Conservation (phyloP, 2,113 vertebrate genomes). For the Ammospiza caudacuta region DNA sequence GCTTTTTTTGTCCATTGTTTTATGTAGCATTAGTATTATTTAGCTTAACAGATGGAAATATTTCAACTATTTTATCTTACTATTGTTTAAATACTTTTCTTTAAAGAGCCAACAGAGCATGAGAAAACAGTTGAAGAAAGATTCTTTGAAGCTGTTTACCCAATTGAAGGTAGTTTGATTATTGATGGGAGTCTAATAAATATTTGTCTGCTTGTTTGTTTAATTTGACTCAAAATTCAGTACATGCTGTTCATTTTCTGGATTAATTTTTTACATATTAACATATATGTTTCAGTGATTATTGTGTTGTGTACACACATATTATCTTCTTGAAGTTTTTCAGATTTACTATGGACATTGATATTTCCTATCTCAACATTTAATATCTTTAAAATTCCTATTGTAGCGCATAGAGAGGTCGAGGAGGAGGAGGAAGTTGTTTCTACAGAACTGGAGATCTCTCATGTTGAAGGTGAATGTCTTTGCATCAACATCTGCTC, state of each 20-base stretch:
- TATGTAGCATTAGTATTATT: background rate
- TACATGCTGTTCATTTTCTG: background rate
- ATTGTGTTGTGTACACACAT: background rate
- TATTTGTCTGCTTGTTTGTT: background rate
- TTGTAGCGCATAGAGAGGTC: slow-evolving; percentile 61
- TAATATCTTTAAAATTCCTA: slow-evolving; percentile 68
- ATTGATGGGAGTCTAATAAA: background rate
- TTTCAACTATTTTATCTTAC: background rate
- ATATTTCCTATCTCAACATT: background rate
- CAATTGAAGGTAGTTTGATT: slow-evolving; percentile 66
- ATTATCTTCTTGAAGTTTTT: background rate
- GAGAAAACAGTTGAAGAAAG: slow-evolving; percentile 77
- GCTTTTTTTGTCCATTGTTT: slow-evolving; percentile 52
- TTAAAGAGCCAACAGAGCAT: slow-evolving; percentile 76
- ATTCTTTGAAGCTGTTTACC: slow-evolving; percentile 74
- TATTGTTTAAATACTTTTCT: slow-evolving; percentile 59
- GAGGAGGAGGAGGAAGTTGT: slow-evolving; percentile 36
- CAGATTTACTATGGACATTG: background rate
- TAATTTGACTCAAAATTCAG: background rate
- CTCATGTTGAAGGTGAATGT: slow-evolving; percentile 53
- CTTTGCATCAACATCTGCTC: background rate
- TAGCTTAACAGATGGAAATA: background rate
- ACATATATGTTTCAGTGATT: background rate
- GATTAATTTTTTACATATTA: background rate
- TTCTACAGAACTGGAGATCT: slow-evolving; percentile 69